These are phyloP conservation scores for Pseudomyrmex sp. DNA, from an alignment of 1,140 invertebrate genomes.

Conservation along the genomic window DNA sequence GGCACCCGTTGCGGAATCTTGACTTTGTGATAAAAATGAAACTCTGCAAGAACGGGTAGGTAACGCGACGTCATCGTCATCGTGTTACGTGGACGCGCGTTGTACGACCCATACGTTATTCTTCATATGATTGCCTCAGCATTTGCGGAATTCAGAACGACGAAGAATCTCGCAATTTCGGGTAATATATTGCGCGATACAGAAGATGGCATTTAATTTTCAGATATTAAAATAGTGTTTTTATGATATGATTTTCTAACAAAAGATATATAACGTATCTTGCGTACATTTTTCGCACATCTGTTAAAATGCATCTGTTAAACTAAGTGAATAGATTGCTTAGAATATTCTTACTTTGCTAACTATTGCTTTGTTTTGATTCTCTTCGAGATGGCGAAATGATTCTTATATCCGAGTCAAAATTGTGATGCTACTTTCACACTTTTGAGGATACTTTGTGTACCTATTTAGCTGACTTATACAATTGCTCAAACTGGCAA, in stretches of 20 bases:
- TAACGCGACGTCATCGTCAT: background rate
- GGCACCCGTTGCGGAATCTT: constrained; percentile 1
- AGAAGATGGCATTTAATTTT: background rate
- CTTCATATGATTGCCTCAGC: background rate
- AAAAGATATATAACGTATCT: no score
- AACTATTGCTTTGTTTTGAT: no score
- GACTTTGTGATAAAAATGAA: background rate
- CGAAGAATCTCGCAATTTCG: background rate
- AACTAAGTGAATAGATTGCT: no score
- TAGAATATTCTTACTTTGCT: no score
- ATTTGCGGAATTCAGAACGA: constrained; percentile 3
- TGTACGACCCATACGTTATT: background rate
- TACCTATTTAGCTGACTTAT: no score
- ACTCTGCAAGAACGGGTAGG: background rate
- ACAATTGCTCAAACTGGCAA: no score
- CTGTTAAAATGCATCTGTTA: no score
- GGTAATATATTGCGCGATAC: background rate
- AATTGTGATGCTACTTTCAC: no score
- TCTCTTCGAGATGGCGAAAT: background rate
- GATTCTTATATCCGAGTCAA: background rate
- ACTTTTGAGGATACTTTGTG: no score
- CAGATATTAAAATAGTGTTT: background rate
- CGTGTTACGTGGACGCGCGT: background rate
- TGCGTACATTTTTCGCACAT: no score
- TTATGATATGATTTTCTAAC: no score